Percentiles rank a stretch among this genome's conserved stretches.
Evolutionary conservation across 1,140 invertebrate genomes (phyloP).

Genomic region (Asobara japonica): DNA sequence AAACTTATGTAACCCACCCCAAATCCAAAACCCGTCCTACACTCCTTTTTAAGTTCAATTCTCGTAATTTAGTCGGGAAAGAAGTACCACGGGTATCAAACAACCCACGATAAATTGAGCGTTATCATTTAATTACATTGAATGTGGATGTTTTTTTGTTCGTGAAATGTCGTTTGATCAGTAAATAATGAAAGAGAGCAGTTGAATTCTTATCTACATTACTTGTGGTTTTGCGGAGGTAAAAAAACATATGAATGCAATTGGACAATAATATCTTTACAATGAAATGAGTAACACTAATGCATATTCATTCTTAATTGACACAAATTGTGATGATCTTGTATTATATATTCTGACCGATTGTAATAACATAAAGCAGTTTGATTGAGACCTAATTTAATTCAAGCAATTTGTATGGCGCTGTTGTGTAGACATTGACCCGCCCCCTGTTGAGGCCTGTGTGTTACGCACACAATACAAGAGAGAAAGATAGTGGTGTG

Average conservation of each 20-base stretch:
- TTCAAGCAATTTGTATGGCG: neutral
- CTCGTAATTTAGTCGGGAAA: conserved; percentile 27
- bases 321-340: too few relatives aligned
- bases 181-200: neutral
- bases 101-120: conserved; percentile 38
- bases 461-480: neutral
- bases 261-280: neutral
- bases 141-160: conserved; percentile 24
- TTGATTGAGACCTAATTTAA: conserved; percentile 10
- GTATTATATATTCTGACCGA: neutral
- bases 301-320: too few relatives aligned
- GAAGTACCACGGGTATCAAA: conserved; percentile 25
- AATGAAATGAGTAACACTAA: neutral
- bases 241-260: neutral
- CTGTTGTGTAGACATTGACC: conserved; percentile 39
- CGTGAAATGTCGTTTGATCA: neutral
- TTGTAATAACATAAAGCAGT: neutral
- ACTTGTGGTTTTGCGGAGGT: neutral
- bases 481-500: neutral
- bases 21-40: conserved; percentile 2
- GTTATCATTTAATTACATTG: conserved; percentile 57
- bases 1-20: conserved; percentile 21
- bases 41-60: conserved; percentile 7
- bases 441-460: conserved; percentile 10
- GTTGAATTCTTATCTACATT: neutral